These are phyloP conservation scores for Dorcus hopei DNA, from an alignment of 2,888 invertebrate genomes.

Conservation along the genomic window DNA sequence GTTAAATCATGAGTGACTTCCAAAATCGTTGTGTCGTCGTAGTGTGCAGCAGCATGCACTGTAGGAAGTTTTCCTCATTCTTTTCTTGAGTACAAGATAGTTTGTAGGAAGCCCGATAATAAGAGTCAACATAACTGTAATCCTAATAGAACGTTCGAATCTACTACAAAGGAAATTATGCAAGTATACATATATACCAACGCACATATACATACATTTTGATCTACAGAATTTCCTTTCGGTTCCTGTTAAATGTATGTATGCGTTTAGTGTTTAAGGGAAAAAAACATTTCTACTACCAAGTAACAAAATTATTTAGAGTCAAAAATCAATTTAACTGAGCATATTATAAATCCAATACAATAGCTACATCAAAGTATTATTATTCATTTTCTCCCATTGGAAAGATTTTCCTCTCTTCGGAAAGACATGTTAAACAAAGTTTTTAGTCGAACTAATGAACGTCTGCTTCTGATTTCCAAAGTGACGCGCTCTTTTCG, in stretches of 20 bases:
- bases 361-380: conserved; percentile 35
- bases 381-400: conserved; percentile 17
- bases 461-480: not conserved
- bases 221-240: too few relatives aligned
- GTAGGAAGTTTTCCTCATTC: not conserved
- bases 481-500: too few relatives aligned
- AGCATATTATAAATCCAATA: conserved; percentile 37
- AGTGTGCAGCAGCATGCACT: conserved; percentile 34
- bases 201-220: too few relatives aligned
- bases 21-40: conserved; percentile 22
- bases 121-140: conserved; percentile 21
- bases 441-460: conserved; percentile 12
- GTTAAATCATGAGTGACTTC: conserved; percentile 34
- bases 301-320: conserved; percentile 9
- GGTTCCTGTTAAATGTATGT: too few relatives aligned
- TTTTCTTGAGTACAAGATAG: conserved; percentile 17
- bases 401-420: conserved; percentile 18
- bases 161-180: not conserved
- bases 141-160: not conserved
- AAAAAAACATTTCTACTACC: not conserved
- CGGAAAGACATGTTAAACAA: conserved; percentile 25
- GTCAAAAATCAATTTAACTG: conserved; percentile 38
- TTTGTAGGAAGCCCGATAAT: conserved; percentile 39
- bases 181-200: too few relatives aligned
- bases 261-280: not conserved